These are phyloP conservation scores for Acronicta psi DNA, from an alignment of 2,888 invertebrate genomes.

Conservation along the genomic window DNA sequence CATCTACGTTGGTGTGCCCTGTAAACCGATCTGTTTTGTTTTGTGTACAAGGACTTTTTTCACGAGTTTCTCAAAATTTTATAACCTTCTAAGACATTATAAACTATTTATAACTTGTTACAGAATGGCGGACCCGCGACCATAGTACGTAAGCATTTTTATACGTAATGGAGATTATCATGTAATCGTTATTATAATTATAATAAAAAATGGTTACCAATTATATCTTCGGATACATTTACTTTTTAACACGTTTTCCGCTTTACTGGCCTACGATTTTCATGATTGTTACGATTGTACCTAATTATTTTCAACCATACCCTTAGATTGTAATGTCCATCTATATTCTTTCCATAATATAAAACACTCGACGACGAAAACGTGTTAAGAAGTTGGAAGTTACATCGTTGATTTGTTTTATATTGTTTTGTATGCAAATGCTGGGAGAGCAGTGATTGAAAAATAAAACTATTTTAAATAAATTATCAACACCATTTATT, in stretches of 20 bases:
- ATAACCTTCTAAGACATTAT: too few relatives aligned
- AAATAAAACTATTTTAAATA: slow-evolving; percentile 58
- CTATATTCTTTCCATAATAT: too few relatives aligned
- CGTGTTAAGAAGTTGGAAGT: background rate
- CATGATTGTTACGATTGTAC: too few relatives aligned
- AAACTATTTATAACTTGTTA: slow-evolving; percentile 59
- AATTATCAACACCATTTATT: slow-evolving; percentile 85
- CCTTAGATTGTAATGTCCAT: too few relatives aligned
- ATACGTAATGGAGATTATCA: slow-evolving; percentile 52
- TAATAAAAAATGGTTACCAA: slow-evolving; percentile 38
- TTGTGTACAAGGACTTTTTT: too few relatives aligned
- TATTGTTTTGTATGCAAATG: slow-evolving; percentile 29
- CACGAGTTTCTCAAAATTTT: too few relatives aligned
- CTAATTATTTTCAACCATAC: too few relatives aligned
- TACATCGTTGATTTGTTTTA: slow-evolving; percentile 24
- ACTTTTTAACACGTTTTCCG: background rate
- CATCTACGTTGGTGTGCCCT: too few relatives aligned
- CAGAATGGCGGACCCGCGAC: slow-evolving; percentile 83
- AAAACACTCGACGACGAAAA: too few relatives aligned
- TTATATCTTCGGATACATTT: slow-evolving; percentile 12
- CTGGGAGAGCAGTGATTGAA: background rate
- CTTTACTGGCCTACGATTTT: too few relatives aligned
- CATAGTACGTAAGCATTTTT: slow-evolving; percentile 63
- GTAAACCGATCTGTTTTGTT: too few relatives aligned
- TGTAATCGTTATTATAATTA: slow-evolving; percentile 51